Percentiles rank a stretch among this genome's conserved stretches.
phyloP scores from a whole-genome alignment of 2,797 vertebrate genomes.

The Manis crassicaudata region DNA sequence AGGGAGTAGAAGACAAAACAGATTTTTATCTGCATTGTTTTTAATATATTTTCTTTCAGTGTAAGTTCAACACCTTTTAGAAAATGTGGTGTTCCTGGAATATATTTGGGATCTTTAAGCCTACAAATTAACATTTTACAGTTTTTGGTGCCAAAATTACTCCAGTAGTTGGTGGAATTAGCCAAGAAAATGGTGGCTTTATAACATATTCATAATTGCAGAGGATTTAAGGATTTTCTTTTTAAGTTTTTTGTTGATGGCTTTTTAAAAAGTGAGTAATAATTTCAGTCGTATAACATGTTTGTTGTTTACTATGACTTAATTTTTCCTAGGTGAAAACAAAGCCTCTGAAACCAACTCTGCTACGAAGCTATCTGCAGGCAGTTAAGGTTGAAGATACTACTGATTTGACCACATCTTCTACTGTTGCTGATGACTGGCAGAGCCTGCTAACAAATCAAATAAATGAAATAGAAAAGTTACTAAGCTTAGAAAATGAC shows the following conservation, averaged over 20 bases:
- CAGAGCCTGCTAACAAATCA: conserved; percentile 71
- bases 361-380: conserved; percentile 47
- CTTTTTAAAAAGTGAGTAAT: neutral
- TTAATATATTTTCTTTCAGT: conserved; percentile 49
- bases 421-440: conserved; percentile 48
- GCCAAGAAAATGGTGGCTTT: conserved; percentile 8
- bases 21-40: conserved; percentile 64
- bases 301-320: neutral
- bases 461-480: conserved; percentile 80
- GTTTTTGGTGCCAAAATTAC: neutral
- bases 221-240: conserved; percentile 5
- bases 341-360: conserved; percentile 60
- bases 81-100: conserved; percentile 15
- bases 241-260: neutral
- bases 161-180: neutral
- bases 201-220: neutral
- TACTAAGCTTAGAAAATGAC: conserved; percentile 79
- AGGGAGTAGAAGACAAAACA: conserved; percentile 55
- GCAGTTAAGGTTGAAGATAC: neutral
- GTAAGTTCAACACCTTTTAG: conserved; percentile 44
- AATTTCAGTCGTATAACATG: conserved; percentile 16
- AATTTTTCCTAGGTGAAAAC: conserved; percentile 77
- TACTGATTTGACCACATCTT: conserved; percentile 30
- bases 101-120: conserved; percentile 25
- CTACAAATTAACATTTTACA: conserved; percentile 4